These are phyloP conservation scores for Eurystomus gularis DNA, from an alignment of 2,113 vertebrate genomes.

Conservation along the genomic window DNA sequence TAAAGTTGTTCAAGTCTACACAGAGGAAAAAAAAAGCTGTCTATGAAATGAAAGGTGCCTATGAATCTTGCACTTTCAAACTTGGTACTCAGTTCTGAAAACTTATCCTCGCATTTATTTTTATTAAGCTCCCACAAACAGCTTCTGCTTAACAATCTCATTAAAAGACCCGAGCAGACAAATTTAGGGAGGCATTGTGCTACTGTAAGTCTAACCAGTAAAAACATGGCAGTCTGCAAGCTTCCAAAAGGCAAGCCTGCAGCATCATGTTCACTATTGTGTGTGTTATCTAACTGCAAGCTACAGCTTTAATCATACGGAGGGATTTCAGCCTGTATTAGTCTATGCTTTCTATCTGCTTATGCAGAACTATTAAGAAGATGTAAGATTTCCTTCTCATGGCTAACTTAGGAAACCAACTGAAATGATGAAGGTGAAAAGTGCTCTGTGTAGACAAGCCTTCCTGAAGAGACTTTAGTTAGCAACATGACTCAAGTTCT, in stretches of 20 bases:
- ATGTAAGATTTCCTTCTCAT: not conserved
- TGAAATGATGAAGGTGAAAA: not conserved
- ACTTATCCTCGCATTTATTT: not conserved
- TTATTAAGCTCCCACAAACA: slow-evolving; percentile 8
- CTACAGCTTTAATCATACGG: not conserved
- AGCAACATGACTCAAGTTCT: not conserved
- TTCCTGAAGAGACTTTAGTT: not conserved
- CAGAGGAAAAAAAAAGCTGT: not conserved
- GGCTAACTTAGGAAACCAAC: not conserved
- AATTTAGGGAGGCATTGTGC: not conserved
- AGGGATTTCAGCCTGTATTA: not conserved
- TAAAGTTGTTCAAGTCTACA: not conserved
- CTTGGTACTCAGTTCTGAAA: not conserved
- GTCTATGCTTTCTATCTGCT: not conserved
- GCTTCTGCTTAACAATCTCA: not conserved
- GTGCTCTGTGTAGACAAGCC: not conserved
- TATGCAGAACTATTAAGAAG: too few relatives aligned
- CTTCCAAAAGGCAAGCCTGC: not conserved
- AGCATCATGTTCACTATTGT: not conserved
- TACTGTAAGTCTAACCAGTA: not conserved
- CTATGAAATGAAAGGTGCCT: not conserved
- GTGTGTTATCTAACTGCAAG: not conserved
- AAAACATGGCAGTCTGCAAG: not conserved
- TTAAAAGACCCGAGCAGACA: not conserved
- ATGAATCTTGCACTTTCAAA: not conserved